phyloP scores from a whole-genome alignment of 2,888 invertebrate genomes.

The Nowickia ferox region DNA sequence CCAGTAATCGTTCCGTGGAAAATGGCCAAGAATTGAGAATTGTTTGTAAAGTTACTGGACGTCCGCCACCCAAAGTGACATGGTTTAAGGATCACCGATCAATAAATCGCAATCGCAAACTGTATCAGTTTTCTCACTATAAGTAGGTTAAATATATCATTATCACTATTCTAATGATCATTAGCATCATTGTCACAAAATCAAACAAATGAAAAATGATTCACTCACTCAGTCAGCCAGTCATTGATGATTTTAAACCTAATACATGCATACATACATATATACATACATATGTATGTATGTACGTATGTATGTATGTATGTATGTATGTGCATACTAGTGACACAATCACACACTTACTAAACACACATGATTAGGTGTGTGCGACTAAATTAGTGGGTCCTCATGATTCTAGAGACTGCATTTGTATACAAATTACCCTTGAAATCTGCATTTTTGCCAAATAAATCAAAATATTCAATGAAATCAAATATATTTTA shows the following conservation, averaged over 20 bases:
- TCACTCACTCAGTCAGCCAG: conserved; percentile 56
- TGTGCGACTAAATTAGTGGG: conserved; percentile 25
- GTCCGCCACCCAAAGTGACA: conserved; percentile 91
- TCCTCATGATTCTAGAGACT: not conserved
- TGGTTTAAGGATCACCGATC: conserved; percentile 91
- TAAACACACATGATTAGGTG: not conserved
- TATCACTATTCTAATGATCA: conserved; percentile 23
- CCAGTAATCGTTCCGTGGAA: conserved; percentile 79
- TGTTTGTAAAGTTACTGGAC: conserved; percentile 89
- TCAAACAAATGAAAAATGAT: conserved; percentile 41
- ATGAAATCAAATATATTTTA: conserved; percentile 30
- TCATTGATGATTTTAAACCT: conserved; percentile 61
- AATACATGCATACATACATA: not conserved
- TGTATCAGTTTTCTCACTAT: conserved; percentile 82
- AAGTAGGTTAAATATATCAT: conserved; percentile 78
- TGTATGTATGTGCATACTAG: not conserved
- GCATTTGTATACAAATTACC: conserved; percentile 20
- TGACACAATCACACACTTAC: not conserved
- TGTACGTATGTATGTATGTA: not conserved
- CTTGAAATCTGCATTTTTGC: conserved; percentile 37
- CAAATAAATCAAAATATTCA: conserved; percentile 8
- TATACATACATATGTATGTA: not conserved
- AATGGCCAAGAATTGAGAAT: conserved; percentile 86
- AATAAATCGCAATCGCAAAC: conserved; percentile 83
- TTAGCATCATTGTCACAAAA: conserved; percentile 38